Evolutionary conservation across 2,113 vertebrate genomes (phyloP).

Genomic region (Xiphophorus hellerii): DNA sequence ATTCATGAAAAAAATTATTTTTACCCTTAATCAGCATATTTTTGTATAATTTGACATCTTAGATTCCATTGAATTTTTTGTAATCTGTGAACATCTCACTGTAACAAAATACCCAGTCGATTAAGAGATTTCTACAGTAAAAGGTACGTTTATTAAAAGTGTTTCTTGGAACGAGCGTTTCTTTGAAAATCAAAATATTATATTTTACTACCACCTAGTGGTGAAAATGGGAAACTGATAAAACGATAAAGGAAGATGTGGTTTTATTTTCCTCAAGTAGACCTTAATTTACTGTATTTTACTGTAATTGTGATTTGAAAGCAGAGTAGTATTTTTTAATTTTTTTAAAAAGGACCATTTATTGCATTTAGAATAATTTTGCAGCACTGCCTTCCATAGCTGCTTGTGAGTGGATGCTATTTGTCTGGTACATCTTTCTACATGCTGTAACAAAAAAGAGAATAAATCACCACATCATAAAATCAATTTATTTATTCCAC

Average conservation of each 20-base stretch:
- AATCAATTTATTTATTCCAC: not conserved
- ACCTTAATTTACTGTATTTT: no score
- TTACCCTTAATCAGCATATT: not conserved
- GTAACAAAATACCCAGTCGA: no score
- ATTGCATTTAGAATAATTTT: no score
- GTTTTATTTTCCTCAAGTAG: not conserved
- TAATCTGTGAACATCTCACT: no score
- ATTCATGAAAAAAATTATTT: not conserved
- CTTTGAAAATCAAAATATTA: not conserved
- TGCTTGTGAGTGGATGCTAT: no score
- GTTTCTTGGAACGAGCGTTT: not conserved
- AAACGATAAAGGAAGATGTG: not conserved
- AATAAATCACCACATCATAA: not conserved
- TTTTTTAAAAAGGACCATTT: no score
- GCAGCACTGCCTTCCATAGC: no score
- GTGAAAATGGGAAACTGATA: not conserved
- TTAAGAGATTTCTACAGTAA: not conserved
- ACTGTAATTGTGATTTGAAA: not conserved
- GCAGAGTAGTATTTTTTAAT: no score
- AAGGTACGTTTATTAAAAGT: not conserved
- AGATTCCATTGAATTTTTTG: not conserved
- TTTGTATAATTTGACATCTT: not conserved
- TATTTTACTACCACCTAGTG: conserved; percentile 30
- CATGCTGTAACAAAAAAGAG: no score
- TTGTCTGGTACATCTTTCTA: no score